Evolutionary conservation across 1,140 invertebrate species (phyloP).

Genomic region (Nylanderia fulva): DNA sequence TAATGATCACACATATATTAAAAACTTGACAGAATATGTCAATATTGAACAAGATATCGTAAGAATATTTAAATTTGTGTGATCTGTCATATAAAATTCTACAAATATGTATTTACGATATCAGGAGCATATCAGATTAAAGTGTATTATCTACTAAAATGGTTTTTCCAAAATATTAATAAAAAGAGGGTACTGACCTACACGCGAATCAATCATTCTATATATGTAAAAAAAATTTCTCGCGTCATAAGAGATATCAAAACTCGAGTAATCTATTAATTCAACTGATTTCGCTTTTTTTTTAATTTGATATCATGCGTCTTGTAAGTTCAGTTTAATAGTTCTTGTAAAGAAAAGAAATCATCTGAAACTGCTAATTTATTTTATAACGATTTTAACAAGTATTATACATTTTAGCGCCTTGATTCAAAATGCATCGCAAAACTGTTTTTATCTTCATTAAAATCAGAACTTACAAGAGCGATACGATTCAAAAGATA

Average conservation of each 20-base stretch:
- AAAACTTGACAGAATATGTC: not conserved
- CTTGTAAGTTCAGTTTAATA: not conserved
- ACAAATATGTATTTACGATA: not conserved
- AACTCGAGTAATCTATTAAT: not conserved
- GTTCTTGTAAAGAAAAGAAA: not conserved
- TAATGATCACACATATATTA: no score
- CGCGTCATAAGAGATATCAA: conserved; percentile 16
- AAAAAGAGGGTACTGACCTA: not conserved
- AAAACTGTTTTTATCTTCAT: not conserved
- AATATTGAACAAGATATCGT: not conserved
- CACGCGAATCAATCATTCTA: not conserved
- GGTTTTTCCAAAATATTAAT: not conserved
- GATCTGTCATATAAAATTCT: not conserved
- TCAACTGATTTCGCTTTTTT: not conserved
- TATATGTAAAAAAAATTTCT: not conserved
- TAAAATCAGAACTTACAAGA: not conserved
- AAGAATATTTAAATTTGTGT: not conserved
- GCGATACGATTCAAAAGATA: not conserved
- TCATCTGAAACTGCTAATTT: not conserved
- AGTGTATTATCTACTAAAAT: not conserved
- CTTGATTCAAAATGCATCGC: not conserved
- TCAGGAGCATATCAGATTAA: not conserved
- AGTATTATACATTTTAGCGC: not conserved
- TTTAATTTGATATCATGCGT: not conserved
- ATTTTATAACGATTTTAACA: not conserved